Evolutionary conservation across 2,113 vertebrate genomes (phyloP).

Genomic region (Macrotis lagotis): DNA sequence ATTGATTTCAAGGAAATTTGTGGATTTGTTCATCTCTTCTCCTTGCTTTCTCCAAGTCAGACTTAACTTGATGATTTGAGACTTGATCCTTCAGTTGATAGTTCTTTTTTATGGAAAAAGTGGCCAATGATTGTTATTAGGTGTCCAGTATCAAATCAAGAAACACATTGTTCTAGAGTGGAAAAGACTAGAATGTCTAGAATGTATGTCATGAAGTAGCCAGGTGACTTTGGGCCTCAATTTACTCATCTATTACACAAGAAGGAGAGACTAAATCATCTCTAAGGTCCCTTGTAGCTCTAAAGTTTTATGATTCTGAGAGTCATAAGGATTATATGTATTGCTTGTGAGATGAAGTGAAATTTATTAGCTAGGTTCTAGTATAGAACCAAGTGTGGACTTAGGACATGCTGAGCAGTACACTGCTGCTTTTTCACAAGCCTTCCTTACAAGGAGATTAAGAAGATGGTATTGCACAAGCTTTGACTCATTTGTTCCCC

Average conservation of each 20-base stretch:
- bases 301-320: neutral
- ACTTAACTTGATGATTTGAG: neutral
- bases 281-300: neutral
- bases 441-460: neutral
- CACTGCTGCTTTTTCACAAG: neutral
- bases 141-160: neutral
- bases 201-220: neutral
- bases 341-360: neutral
- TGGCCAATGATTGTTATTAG: neutral
- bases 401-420: too few relatives aligned
- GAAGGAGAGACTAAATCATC: neutral
- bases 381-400: neutral
- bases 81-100: neutral
- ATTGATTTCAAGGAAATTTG: neutral
- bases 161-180: neutral
- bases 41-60: neutral
- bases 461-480: neutral
- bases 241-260: neutral
- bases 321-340: neutral
- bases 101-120: neutral
- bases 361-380: neutral
- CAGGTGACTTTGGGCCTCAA: neutral
- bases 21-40: neutral
- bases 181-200: neutral
- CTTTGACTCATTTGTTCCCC: neutral